These are phyloP conservation scores for Ophioninae sp. DNA, from an alignment of 2,888 invertebrate species.

Conservation along the genomic window DNA sequence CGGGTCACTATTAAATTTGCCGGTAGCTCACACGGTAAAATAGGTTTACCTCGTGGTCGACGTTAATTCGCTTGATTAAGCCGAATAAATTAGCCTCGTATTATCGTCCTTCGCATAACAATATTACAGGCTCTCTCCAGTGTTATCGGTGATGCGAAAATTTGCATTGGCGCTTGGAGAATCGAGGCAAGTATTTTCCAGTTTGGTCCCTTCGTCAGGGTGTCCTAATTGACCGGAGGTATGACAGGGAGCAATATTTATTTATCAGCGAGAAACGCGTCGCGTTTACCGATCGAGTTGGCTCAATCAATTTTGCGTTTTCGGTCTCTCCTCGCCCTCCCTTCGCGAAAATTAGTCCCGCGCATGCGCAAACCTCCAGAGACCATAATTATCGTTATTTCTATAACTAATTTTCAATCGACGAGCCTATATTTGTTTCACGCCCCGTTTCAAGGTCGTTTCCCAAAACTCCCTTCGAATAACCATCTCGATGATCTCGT, in stretches of 20 bases:
- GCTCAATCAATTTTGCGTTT: slow-evolving; percentile 50
- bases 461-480: background rate
- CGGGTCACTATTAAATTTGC: slow-evolving; percentile 68
- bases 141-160: slow-evolving; percentile 70
- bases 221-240: slow-evolving; percentile 47
- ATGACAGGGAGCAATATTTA: slow-evolving; percentile 52
- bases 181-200: slow-evolving; percentile 13
- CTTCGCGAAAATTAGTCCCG: slow-evolving; percentile 22
- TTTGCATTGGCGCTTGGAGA: slow-evolving; percentile 68
- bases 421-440: background rate
- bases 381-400: slow-evolving; percentile 44
- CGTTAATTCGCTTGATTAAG: slow-evolving; percentile 72
- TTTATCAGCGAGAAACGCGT: slow-evolving; percentile 38
- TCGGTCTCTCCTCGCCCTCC: background rate
- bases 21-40: slow-evolving; percentile 64
- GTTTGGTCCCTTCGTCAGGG: slow-evolving; percentile 15
- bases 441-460: background rate
- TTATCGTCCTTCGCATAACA: slow-evolving; percentile 72
- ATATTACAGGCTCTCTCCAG: slow-evolving; percentile 64
- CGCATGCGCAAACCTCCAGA: slow-evolving; percentile 22
- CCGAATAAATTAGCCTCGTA: slow-evolving; percentile 72
- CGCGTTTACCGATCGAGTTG: slow-evolving; percentile 52
- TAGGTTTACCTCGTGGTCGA: slow-evolving; percentile 67
- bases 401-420: background rate
- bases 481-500: background rate